phyloP scores from a whole-genome alignment of 2,888 invertebrate genomes.

The Resseliella maxima region DNA sequence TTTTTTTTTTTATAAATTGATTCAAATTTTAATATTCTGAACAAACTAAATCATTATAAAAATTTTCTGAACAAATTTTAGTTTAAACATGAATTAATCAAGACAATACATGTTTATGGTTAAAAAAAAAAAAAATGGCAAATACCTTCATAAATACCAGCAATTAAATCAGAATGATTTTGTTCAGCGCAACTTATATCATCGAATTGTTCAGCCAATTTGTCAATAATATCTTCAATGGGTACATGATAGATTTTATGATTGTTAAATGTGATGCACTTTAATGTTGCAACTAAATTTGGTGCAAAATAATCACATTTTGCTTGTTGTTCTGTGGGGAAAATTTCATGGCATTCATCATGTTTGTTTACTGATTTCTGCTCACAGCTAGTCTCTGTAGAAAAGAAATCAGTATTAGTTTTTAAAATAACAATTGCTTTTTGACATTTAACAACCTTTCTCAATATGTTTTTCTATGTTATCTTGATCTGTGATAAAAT shows the following conservation, averaged over 20 bases:
- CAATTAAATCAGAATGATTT: conserved; percentile 78
- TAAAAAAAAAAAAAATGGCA: too few species aligned
- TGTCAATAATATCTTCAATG: conserved; percentile 60
- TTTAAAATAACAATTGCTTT: background rate
- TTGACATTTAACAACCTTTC: background rate
- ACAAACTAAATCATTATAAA: too few species aligned
- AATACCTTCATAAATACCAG: conserved; percentile 87
- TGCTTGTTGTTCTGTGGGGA: conserved; percentile 59
- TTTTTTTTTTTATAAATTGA: too few species aligned
- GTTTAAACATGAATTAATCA: too few species aligned
- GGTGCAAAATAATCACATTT: conserved; percentile 59
- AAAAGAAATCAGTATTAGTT: background rate
- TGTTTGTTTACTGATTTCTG: background rate
- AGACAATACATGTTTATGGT: too few species aligned
- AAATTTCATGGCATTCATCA: conserved; percentile 61
- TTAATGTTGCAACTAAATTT: background rate
- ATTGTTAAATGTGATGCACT: background rate
- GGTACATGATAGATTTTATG: background rate
- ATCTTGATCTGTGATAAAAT: conserved; percentile 56
- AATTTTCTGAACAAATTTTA: too few species aligned
- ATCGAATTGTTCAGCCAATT: conserved; percentile 64
- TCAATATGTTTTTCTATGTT: conserved; percentile 26
- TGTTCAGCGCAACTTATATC: conserved; percentile 70
- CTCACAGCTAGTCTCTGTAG: background rate
- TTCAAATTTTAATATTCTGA: too few species aligned